phyloP scores from a whole-genome alignment of 1,140 invertebrate genomes.

The Diprion similis region DNA sequence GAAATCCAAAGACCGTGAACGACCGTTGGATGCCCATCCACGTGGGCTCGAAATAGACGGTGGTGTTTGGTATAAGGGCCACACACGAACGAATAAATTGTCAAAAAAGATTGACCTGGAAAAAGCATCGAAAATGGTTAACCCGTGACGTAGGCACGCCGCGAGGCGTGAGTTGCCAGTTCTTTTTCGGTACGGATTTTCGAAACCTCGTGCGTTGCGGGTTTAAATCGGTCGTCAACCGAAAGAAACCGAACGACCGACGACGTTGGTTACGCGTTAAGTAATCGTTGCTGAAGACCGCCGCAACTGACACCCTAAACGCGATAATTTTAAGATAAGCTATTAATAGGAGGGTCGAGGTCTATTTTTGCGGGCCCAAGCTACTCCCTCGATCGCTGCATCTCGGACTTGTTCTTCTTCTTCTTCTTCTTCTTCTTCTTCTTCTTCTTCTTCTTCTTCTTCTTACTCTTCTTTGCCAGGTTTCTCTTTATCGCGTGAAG shows the following conservation, averaged over 20 bases:
- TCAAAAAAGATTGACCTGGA: too few relatives aligned
- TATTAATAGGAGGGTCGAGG: background rate
- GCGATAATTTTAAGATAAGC: background rate
- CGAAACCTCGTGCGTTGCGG: background rate
- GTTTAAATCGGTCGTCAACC: background rate
- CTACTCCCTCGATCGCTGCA: too few relatives aligned
- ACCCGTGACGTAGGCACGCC: background rate
- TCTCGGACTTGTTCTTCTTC: too few relatives aligned
- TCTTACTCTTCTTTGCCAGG: too few relatives aligned
- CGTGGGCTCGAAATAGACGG: too few relatives aligned
- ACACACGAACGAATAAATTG: too few relatives aligned
- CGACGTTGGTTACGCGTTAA: background rate
- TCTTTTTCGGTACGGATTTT: constrained; percentile 2
- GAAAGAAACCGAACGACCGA: background rate
- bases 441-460: too few relatives aligned
- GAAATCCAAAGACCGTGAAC: too few relatives aligned
- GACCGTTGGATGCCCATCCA: too few relatives aligned
- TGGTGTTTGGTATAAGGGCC: too few relatives aligned
- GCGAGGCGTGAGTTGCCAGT: background rate
- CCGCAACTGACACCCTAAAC: background rate
- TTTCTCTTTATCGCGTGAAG: background rate
- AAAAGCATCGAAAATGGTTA: background rate
- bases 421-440: too few relatives aligned
- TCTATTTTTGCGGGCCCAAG: background rate
- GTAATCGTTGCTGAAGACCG: background rate